Evolutionary conservation across 2,888 invertebrate species (phyloP).

Genomic region (Odontocolon sp.): DNA sequence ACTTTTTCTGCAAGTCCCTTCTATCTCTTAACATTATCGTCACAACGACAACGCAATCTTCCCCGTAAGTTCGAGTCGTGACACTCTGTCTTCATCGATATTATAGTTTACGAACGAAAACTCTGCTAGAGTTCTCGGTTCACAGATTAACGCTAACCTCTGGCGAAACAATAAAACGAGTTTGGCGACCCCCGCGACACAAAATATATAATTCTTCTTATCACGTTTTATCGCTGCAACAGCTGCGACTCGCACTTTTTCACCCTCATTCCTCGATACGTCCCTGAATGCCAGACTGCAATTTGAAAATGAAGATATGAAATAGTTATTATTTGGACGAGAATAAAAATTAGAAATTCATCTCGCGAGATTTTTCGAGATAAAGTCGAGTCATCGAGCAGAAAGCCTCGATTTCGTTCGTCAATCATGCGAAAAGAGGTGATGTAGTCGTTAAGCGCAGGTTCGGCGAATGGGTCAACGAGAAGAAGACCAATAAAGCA

Average conservation of each 20-base stretch:
- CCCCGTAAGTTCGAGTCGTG: no score
- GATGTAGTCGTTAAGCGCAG: conserved; percentile 46
- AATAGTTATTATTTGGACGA: no score
- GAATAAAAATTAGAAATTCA: not conserved
- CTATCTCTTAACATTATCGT: no score
- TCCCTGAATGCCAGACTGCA: no score
- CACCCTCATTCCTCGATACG: no score
- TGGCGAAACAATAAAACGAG: not conserved
- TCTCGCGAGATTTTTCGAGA: not conserved
- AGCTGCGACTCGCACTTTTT: not conserved
- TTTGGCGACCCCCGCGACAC: not conserved
- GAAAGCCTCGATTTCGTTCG: conserved; percentile 24
- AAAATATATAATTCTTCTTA: not conserved
- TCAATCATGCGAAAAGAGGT: conserved; percentile 23
- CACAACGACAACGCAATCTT: no score
- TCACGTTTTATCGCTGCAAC: not conserved
- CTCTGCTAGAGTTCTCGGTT: not conserved
- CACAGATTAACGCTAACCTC: conserved; percentile 7
- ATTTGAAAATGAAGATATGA: no score
- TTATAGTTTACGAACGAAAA: not conserved
- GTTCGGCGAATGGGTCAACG: conserved; percentile 24
- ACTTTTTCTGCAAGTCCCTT: no score
- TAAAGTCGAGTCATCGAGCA: conserved; percentile 3
- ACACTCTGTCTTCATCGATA: conserved; percentile 3
- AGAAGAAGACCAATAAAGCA: conserved; percentile 27